Evolutionary conservation across 2,797 vertebrate genomes (phyloP).

Genomic region (Spea hammondii): DNA sequence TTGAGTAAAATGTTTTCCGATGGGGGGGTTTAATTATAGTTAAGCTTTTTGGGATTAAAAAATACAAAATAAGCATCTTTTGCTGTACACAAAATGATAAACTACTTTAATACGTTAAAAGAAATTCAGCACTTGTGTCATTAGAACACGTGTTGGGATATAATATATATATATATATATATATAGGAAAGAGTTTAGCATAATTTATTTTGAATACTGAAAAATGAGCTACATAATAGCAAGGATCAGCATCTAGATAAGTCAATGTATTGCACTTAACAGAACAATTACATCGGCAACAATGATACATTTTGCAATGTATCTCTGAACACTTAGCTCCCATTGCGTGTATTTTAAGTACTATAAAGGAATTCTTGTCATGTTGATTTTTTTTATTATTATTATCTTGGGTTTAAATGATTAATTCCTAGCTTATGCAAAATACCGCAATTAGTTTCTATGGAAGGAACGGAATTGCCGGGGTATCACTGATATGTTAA

Average conservation of each 20-base stretch:
- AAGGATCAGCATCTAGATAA: not conserved
- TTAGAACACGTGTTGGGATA: too few species aligned
- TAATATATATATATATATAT: not conserved
- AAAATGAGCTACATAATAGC: not conserved
- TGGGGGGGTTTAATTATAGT: too few species aligned
- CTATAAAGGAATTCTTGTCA: not conserved
- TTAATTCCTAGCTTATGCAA: slow-evolving; percentile 18
- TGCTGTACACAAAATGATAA: too few species aligned
- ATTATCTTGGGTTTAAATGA: slow-evolving; percentile 21
- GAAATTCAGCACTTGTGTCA: not conserved
- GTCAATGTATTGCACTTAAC: not conserved
- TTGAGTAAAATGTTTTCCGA: too few species aligned
- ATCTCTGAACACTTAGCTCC: not conserved
- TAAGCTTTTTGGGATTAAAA: too few species aligned
- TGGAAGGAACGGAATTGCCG: not conserved
- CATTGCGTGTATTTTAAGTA: not conserved
- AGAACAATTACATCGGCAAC: not conserved
- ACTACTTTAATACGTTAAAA: too few species aligned
- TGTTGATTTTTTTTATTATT: not conserved
- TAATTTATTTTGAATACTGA: too few species aligned
- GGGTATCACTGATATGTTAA: not conserved
- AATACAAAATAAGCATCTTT: too few species aligned
- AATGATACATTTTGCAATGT: not conserved
- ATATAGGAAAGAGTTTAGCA: too few species aligned
- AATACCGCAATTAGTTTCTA: slow-evolving; percentile 30